Base-by-base conservation (phyloP, 2,113 vertebrate genomes). In the Mystacornis crossleyi region DNA sequence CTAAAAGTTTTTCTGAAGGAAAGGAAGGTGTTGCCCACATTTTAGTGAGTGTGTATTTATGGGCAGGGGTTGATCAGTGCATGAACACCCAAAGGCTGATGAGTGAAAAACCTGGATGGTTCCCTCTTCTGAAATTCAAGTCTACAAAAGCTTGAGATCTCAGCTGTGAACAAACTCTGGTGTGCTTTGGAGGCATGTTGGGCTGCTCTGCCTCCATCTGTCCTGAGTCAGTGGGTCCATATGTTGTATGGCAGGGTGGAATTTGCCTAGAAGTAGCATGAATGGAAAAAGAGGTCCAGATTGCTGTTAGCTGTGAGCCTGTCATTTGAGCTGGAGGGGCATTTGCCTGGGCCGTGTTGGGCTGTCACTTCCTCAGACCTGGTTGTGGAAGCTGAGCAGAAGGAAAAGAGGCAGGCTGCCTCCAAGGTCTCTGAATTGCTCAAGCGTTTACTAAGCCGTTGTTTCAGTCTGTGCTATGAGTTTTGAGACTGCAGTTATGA, bases 121-220 rank as follows among this genome's bases (percentile, higher is more conserved):
- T 93, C 42, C 19, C 9, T 58, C 18, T 67, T 79, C 47, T 67
- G 70, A 67, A 93, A 66, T 23, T 60, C 2, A 2, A 20, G 16
- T 72, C 38, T 81, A 12, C 62, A 18, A 66, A 81, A 29, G 20
- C 57, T 85, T 54, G 70, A 54, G 62, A 38, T 36, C 38, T 87
- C 58, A 65, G 24, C 65, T 74, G 55, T 28, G 53, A 1, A 25
- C 14, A 45, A 28, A 6, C 0, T 1, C 0, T 5, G 12, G 28
- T 78, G 47, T 85, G 38, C 43, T 94, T 34, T 58, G n/a, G 45
- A 42, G 55, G 21, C 24, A 1, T 7, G 10, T 81, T 64, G 6
- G 0, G 17, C 34, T 87, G 29, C 45, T 83, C 36, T 89, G 1
- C n/a, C 38, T 90, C 86, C 60, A 10, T 70, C 65, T 85, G 36